Evolutionary conservation across 2,113 vertebrate species (phyloP).

Genomic region (Astur gentilis): DNA sequence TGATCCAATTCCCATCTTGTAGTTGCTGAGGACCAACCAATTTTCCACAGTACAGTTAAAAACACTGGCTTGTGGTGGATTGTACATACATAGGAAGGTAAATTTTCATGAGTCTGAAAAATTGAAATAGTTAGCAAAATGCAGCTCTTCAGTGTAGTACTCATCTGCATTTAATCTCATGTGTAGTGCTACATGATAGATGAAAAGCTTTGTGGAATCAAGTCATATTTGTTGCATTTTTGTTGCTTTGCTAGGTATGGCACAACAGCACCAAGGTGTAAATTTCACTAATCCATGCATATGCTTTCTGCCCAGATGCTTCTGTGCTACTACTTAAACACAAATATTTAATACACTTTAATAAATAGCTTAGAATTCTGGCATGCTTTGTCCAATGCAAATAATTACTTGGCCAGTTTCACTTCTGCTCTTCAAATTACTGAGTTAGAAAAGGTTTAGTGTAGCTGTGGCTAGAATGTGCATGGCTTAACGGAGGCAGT

Average conservation of each 20-base stretch:
- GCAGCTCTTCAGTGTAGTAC: not conserved
- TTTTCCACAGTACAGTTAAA: not conserved
- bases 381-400: not conserved
- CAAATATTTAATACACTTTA: not conserved
- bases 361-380: not conserved
- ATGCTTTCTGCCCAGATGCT: not conserved
- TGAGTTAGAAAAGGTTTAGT: not conserved
- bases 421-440: not conserved
- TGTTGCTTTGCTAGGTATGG: not conserved
- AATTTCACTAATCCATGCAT: not conserved
- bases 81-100: not conserved
- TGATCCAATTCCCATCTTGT: not conserved
- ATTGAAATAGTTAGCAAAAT: not conserved
- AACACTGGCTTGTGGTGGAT: not conserved
- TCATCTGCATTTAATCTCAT: not conserved
- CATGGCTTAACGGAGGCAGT: not conserved
- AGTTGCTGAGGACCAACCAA: not conserved
- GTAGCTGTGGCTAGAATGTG: not conserved
- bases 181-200: fast-evolving
- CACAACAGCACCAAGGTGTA: fast-evolving
- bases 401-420: not conserved
- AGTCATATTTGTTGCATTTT: not conserved
- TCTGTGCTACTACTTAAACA: not conserved
- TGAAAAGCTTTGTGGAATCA: not conserved
- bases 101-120: not conserved